These are phyloP conservation scores for Anadara kagoshimensis DNA, from an alignment of 1,140 invertebrate genomes.

Conservation along the genomic window DNA sequence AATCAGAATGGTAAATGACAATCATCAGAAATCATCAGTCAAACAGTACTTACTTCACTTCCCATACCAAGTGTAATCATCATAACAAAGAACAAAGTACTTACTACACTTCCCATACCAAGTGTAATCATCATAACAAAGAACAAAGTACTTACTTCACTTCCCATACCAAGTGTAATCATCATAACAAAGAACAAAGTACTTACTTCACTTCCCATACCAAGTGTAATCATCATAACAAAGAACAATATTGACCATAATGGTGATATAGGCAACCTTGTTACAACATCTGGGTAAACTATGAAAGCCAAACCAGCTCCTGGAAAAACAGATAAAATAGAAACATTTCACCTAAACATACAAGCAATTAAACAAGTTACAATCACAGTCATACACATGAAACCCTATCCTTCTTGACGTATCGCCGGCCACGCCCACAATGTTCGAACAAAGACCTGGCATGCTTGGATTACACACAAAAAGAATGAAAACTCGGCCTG, in stretches of 20 bases:
- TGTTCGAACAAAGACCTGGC: too few relatives aligned
- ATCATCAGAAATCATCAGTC: too few relatives aligned
- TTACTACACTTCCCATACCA: slow-evolving; percentile 92
- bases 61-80: slow-evolving; percentile 93
- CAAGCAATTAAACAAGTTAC: not conserved
- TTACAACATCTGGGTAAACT: slow-evolving; percentile 96
- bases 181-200: not conserved
- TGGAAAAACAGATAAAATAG: slow-evolving; percentile 65
- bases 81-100: slow-evolving; percentile 99
- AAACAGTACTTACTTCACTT: slow-evolving; percentile 89
- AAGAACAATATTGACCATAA: slow-evolving; percentile 98
- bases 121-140: slow-evolving; percentile 98
- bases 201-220: slow-evolving; percentile 90
- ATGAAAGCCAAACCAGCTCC: slow-evolving; percentile 96
- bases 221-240: slow-evolving; percentile 96
- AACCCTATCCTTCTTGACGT: too few relatives aligned
- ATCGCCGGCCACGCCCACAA: too few relatives aligned
- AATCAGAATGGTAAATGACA: too few relatives aligned
- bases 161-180: too few relatives aligned
- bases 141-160: too few relatives aligned
- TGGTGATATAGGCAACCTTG: slow-evolving; percentile 94
- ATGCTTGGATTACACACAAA: too few relatives aligned
- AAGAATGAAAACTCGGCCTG: too few relatives aligned
- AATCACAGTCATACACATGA: too few relatives aligned
- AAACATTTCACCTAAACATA: not conserved